Conservation (phyloP, 2,888 invertebrate species). For the Drosophila kuntzei region DNA sequence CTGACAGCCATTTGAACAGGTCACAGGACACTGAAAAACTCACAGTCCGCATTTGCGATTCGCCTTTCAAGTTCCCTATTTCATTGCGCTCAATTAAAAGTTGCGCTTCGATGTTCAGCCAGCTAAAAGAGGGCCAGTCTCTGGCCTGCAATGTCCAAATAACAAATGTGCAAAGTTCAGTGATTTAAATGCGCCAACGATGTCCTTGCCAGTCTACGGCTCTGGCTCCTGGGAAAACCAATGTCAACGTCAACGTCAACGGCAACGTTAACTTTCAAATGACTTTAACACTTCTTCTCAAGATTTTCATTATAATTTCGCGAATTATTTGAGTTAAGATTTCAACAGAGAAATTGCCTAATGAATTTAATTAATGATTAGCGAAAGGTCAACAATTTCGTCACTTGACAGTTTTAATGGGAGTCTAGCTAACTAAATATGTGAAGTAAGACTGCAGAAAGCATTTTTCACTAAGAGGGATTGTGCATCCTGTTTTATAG, state of each 20-base stretch:
- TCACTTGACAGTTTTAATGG: constrained; percentile 1
- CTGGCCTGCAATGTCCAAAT: constrained; percentile 40
- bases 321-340: constrained; percentile 9
- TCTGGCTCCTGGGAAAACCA: constrained; percentile 27
- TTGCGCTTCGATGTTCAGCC: constrained; percentile 43
- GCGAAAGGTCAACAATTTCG: constrained; percentile 2
- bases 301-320: constrained; percentile 8
- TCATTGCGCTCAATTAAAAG: constrained; percentile 75
- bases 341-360: constrained; percentile 25
- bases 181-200: constrained; percentile 68
- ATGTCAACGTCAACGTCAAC: constrained; percentile 37
- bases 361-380: constrained; percentile 25
- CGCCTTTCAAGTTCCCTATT: constrained; percentile 34
- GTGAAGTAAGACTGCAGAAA: not conserved
- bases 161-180: constrained; percentile 74
- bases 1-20: constrained; percentile 41
- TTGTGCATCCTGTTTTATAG: too few species aligned
- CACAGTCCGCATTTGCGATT: constrained; percentile 1
- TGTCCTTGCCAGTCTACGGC: constrained; percentile 41
- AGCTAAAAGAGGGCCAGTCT: constrained; percentile 15
- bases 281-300: constrained; percentile 26
- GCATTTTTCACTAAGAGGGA: not conserved
- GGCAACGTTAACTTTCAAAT: constrained; percentile 36
- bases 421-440: not conserved
- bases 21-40: constrained; percentile 16